Evolutionary conservation across 2,888 invertebrate species (phyloP).

Genomic region (Drosophila tanythrix): DNA sequence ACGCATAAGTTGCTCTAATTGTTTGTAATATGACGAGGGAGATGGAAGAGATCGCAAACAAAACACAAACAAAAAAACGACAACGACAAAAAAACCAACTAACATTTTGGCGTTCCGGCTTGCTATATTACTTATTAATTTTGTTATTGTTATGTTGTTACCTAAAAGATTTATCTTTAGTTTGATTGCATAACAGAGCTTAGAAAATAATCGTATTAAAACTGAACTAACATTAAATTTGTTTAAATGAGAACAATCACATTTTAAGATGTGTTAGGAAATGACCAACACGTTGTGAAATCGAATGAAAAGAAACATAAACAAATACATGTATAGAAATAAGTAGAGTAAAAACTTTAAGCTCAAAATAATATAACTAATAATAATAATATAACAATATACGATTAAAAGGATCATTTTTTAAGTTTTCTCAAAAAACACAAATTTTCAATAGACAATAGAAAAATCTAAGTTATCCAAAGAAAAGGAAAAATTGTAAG

Average conservation of each 20-base stretch:
- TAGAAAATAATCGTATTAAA: slow-evolving; percentile 6
- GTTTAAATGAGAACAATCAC: neutral
- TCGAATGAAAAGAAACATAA: neutral
- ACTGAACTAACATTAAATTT: slow-evolving; percentile 1
- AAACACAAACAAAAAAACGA: neutral
- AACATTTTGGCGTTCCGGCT: slow-evolving; percentile 33
- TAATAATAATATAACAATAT: neutral
- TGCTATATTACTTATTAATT: slow-evolving; percentile 30
- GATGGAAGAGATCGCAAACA: neutral
- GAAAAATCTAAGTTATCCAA: neutral
- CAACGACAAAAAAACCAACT: slow-evolving; percentile 5
- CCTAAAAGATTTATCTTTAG: neutral
- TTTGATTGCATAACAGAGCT: slow-evolving; percentile 15
- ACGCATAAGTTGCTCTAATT: slow-evolving; percentile 72
- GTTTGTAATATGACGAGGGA: slow-evolving; percentile 54
- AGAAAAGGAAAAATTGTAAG: neutral
- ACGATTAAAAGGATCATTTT: neutral
- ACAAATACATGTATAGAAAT: neutral
- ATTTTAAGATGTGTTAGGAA: neutral
- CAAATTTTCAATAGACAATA: neutral
- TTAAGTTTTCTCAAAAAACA: neutral
- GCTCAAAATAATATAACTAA: neutral
- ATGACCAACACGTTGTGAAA: neutral
- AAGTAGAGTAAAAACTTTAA: neutral
- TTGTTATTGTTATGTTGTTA: slow-evolving; percentile 28